phyloP scores from a whole-genome alignment of 2,888 invertebrate genomes.

The Drosophila aldrichi region DNA sequence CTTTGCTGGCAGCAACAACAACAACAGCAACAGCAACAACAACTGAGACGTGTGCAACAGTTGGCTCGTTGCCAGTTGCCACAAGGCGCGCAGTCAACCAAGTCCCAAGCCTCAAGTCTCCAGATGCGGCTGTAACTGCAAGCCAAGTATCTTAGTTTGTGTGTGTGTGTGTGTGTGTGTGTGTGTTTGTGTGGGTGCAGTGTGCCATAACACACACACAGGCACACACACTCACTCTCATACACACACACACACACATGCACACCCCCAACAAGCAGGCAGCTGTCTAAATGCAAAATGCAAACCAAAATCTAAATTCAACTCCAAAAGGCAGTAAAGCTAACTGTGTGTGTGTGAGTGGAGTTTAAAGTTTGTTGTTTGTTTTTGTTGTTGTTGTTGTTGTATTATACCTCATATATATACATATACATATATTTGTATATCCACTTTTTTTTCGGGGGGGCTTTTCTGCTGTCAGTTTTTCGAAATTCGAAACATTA shows the following conservation, averaged over 20 bases:
- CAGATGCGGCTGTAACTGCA: constrained; percentile 16
- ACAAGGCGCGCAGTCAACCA: constrained; percentile 42
- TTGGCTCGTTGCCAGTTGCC: constrained; percentile 38
- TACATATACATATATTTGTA: constrained; percentile 19
- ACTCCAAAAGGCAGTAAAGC: constrained; percentile 15
- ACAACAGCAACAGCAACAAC: constrained; percentile 1
- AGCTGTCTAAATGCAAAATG: constrained; percentile 22
- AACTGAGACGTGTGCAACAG: constrained; percentile 45
- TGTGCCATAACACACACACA: constrained; percentile 46
- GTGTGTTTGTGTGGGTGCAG: constrained; percentile 15
- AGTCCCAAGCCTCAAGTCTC: constrained; percentile 30
- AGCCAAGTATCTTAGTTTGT: constrained; percentile 13
- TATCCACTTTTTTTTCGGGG: constrained; percentile 41
- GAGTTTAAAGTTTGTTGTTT: constrained; percentile 21
- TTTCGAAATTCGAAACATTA: constrained; percentile 74
- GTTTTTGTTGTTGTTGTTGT: constrained; percentile 12
- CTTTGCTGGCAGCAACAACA: constrained; percentile 17
- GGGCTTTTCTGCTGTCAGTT: constrained; percentile 61
- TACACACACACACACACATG: constrained; percentile 32
- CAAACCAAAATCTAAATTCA: constrained; percentile 27
- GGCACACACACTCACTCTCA: neutral
- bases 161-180: constrained; percentile 25
- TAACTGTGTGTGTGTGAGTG: constrained; percentile 12
- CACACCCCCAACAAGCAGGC: constrained; percentile 10
- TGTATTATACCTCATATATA: constrained; percentile 21